phyloP scores from a whole-genome alignment of 92 coral and sea anemone genomes.

The Pocillopora grandis region DNA sequence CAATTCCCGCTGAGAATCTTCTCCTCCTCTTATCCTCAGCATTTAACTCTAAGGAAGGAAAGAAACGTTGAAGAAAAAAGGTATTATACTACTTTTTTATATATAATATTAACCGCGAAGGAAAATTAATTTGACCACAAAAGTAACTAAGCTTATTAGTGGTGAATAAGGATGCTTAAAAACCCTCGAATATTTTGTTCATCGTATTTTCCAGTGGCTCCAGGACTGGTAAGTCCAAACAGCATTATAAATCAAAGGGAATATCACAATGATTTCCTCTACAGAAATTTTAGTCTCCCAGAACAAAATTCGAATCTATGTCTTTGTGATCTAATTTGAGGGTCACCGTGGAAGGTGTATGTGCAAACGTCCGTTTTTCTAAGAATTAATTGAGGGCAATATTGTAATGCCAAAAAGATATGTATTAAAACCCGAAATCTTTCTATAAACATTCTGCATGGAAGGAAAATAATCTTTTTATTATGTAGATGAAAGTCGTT shows the following conservation, averaged over 20 bases:
- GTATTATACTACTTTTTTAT: background rate
- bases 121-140: too few species aligned
- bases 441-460: background rate
- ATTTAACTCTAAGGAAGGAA: background rate
- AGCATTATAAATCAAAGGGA: too few species aligned
- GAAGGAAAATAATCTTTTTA: background rate
- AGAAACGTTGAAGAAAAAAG: slow-evolving; percentile 5
- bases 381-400: background rate
- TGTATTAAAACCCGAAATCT: background rate
- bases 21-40: background rate
- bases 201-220: too few species aligned
- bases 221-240: too few species aligned
- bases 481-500: background rate
- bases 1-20: background rate
- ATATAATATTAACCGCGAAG: background rate
- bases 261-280: background rate
- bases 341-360: slow-evolving; percentile 2
- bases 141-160: background rate
- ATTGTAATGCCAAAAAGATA: background rate
- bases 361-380: slow-evolving; percentile 22
- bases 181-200: too few species aligned
- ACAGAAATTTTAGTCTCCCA: background rate
- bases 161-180: background rate
- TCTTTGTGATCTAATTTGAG: background rate
- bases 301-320: background rate